A percentile compares a stretch with the other conserved stretches of the same genome.
phyloP scores from a whole-genome alignment of 2,113 vertebrate genomes.

The Hemichromis elongatus region DNA sequence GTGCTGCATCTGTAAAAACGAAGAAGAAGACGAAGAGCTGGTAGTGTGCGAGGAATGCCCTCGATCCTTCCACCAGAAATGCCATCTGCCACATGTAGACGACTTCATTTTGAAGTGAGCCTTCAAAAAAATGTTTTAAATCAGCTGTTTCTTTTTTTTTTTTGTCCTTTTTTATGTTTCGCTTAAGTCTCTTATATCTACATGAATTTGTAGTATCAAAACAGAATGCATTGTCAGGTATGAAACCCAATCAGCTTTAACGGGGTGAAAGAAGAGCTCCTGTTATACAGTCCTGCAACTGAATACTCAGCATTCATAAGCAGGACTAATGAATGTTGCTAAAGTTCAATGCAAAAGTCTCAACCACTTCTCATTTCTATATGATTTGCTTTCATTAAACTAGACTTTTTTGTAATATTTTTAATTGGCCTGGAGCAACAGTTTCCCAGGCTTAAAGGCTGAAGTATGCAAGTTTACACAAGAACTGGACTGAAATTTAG shows the following conservation, averaged over 20 bases:
- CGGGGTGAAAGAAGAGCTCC: neutral
- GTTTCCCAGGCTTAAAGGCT: neutral
- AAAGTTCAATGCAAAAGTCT: neutral
- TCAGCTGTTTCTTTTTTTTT: neutral
- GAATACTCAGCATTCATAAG: neutral
- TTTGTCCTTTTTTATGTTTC: neutral
- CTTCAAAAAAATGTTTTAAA: neutral
- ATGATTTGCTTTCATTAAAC: neutral
- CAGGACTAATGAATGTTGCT: neutral
- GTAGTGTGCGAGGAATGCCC: conserved; percentile 68
- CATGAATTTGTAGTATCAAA: neutral
- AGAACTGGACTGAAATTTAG: neutral
- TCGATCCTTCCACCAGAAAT: conserved; percentile 65
- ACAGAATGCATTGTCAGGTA: neutral
- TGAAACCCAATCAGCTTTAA: neutral
- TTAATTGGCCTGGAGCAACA: neutral
- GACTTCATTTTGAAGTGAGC: neutral
- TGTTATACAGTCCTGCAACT: neutral
- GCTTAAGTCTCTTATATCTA: neutral
- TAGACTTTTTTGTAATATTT: neutral
- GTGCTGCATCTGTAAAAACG: conserved; percentile 57
- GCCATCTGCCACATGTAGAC: conserved; percentile 59
- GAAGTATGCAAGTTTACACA: neutral
- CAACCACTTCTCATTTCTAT: neutral
- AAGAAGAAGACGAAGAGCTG: neutral